Base-by-base conservation (phyloP, 1,140 invertebrate species). In the Nymphalis io region DNA sequence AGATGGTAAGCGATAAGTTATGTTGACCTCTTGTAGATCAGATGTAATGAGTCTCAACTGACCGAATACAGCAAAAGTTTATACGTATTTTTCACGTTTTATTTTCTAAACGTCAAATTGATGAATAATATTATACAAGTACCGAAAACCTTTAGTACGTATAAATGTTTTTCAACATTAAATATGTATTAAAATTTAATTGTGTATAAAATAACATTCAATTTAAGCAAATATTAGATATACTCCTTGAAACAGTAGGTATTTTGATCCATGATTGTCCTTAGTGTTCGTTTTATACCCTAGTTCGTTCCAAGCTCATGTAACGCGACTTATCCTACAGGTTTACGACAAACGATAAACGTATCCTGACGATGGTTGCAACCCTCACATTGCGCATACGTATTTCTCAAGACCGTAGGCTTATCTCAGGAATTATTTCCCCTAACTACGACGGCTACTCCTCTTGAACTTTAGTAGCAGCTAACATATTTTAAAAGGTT, bases 1-100 rank as follows among this genome's bases (percentile, higher is more conserved):
- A 80, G 80, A 77, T 73, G 80, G 81, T 88, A 88, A 89, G 87
- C 89, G 83, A 91, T 91, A 89, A 91, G 87, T 90, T 89, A 83
- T 70, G 61, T 70, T 65, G 23, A 64, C 71, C 59, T 75, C 59
- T 76, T 68, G 70, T 16, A 73, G 76, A 80, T 84, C 79, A 67
- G 80, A 84, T 83, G 78, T 83, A 74, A 75, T 64, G 78, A 74
- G 65, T 74, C 74, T 80, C 60, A 72, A 63, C 72, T 68, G 72
- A 62, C 66, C 72, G 66, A 83, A 77, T 80, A 81, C 72, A 74
- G 69, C 53, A 77, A 71, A 80, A 76, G 60, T 78, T 68, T 53
- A 39, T 60, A 63, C 65, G 68, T 74, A 67, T 70, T 74, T 74
- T 38, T 63, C 42, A 46, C 53, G 44, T 62, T 40, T 13, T 21